Conservation (phyloP, 2,113 vertebrate species). For the Platysternon megacephalum region DNA sequence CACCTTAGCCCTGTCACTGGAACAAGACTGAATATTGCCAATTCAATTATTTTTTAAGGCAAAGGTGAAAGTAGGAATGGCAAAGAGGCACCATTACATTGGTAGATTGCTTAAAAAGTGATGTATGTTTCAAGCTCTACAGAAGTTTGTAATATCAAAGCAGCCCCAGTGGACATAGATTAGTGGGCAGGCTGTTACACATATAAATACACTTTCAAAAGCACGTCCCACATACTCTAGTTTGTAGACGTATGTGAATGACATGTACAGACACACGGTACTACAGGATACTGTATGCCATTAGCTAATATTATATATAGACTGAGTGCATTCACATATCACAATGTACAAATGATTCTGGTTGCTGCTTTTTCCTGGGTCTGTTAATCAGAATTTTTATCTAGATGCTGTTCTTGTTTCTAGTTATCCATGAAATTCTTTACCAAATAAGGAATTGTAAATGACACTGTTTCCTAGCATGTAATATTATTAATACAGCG, state of each 20-base stretch:
- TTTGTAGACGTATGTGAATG: background rate
- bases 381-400: background rate
- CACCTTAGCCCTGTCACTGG: rapidly evolving
- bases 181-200: background rate
- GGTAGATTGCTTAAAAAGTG: background rate
- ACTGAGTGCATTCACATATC: background rate
- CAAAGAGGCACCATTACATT: background rate
- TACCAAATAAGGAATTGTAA: constrained; percentile 13
- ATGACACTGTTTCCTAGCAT: background rate
- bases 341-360: background rate
- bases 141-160: background rate
- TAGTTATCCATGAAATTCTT: background rate
- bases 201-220: background rate
- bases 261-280: background rate
- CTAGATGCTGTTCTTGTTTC: constrained; percentile 4
- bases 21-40: background rate
- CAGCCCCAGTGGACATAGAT: background rate
- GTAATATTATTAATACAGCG: background rate
- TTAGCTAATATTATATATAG: background rate
- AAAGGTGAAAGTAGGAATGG: background rate
- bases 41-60: background rate
- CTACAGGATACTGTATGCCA: background rate
- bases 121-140: background rate
- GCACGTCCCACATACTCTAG: background rate
- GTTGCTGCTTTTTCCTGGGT: background rate